A percentile compares a stretch with the other conserved stretches of the same genome.
Evolutionary conservation across 2,797 vertebrate genomes (phyloP).

Genomic region (Parambassis ranga): DNA sequence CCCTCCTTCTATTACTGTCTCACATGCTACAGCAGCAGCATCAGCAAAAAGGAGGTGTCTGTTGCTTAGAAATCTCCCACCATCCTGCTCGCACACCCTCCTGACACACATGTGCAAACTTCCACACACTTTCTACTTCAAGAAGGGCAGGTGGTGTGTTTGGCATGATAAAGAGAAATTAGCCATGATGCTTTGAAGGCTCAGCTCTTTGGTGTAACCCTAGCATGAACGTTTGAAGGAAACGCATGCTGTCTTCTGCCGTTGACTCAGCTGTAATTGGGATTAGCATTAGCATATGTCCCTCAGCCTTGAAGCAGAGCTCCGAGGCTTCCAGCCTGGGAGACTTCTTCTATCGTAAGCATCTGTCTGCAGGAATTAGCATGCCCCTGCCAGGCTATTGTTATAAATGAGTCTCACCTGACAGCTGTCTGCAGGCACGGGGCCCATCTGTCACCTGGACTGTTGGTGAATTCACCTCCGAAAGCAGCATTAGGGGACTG

Average conservation of each 20-base stretch:
- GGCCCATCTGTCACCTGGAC: conserved; percentile 69
- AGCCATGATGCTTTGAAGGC: conserved; percentile 15
- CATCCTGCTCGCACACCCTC: not conserved
- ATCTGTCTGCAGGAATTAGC: conserved; percentile 63
- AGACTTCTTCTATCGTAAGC: conserved; percentile 26
- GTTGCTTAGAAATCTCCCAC: conserved; percentile 28
- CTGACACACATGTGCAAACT: conserved; percentile 10
- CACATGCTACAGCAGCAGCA: conserved; percentile 4
- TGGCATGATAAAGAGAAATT: conserved; percentile 40
- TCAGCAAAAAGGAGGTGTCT: conserved; percentile 27
- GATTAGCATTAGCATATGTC: conserved; percentile 70
- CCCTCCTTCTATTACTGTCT: conserved; percentile 22
- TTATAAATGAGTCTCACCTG: conserved; percentile 65
- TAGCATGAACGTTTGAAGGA: conserved; percentile 12
- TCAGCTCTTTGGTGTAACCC: conserved; percentile 47
- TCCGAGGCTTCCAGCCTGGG: conserved; percentile 14
- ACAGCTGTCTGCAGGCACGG: conserved; percentile 60
- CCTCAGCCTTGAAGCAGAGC: conserved; percentile 28
- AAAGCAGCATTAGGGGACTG: conserved; percentile 46
- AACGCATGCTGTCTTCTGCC: conserved; percentile 13
- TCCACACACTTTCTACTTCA: conserved; percentile 6
- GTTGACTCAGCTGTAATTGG: conserved; percentile 69
- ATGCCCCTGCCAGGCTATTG: conserved; percentile 48
- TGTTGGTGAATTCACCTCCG: conserved; percentile 52
- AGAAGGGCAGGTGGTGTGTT: conserved; percentile 22